These are phyloP conservation scores for Girardinus metallicus DNA, from an alignment of 2,797 vertebrate species.

Conservation along the genomic window DNA sequence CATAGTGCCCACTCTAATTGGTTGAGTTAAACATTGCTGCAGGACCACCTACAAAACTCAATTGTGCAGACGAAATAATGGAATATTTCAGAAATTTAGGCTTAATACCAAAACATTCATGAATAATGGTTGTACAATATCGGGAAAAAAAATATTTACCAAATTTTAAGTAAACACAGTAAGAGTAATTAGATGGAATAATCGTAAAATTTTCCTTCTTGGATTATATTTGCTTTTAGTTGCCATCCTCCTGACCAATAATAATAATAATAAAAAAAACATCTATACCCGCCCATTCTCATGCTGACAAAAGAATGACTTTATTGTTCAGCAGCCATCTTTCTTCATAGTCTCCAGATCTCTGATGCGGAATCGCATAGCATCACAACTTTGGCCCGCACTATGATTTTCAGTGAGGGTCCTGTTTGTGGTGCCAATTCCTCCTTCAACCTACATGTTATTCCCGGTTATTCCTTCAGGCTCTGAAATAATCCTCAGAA, in stretches of 20 bases:
- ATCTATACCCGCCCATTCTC: not conserved
- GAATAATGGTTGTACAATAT: not conserved
- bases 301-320: not conserved
- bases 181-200: not conserved
- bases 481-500: not conserved
- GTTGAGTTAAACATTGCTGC: not conserved
- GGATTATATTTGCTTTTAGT: not conserved
- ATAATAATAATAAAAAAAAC: not conserved
- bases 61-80: conserved; percentile 9
- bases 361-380: not conserved
- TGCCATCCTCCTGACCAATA: not conserved
- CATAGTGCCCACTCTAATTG: conserved; percentile 32
- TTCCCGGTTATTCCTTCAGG: not conserved
- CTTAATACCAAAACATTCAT: not conserved
- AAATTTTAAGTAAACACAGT: not conserved
- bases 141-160: not conserved
- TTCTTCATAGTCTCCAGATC: not conserved
- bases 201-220: not conserved
- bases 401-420: not conserved
- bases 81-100: not conserved
- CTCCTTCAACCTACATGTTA: not conserved
- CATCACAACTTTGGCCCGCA: not conserved
- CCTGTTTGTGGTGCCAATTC: not conserved
- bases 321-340: not conserved
- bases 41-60: conserved; percentile 6